phyloP scores from a whole-genome alignment of 1,140 invertebrate species.

The Drosophila ercepeae region DNA sequence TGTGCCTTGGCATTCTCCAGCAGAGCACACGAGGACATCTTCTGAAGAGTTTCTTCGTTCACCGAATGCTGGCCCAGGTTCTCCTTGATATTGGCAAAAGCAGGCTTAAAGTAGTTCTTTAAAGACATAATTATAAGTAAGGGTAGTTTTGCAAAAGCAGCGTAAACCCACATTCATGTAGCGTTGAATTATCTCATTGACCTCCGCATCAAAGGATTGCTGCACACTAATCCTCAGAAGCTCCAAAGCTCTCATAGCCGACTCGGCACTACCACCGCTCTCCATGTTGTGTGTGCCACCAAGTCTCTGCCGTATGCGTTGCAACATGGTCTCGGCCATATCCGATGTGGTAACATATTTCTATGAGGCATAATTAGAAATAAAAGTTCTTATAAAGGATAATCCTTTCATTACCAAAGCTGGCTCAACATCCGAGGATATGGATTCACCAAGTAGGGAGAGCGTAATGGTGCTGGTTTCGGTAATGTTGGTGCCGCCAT shows the following conservation, averaged over 20 bases:
- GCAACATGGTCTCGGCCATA: conserved; percentile 76
- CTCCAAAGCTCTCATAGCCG: conserved; percentile 86
- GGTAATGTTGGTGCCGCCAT: conserved; percentile 9
- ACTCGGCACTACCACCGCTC: conserved; percentile 75
- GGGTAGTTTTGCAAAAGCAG: background rate
- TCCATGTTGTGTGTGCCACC: conserved; percentile 52
- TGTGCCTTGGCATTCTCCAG: conserved; percentile 81
- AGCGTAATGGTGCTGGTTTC: conserved; percentile 21
- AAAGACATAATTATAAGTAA: background rate
- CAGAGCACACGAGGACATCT: conserved; percentile 78
- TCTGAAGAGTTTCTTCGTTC: conserved; percentile 75
- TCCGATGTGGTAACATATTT: conserved; percentile 78
- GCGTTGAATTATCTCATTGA: conserved; percentile 86
- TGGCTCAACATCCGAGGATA: conserved; percentile 33
- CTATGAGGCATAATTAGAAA: conserved; percentile 17
- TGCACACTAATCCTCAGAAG: conserved; percentile 87
- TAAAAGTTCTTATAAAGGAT: background rate
- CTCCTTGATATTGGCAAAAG: conserved; percentile 80
- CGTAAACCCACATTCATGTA: conserved; percentile 85
- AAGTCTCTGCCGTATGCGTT: conserved; percentile 68
- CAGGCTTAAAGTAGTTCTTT: conserved; percentile 79
- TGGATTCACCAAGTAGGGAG: conserved; percentile 35
- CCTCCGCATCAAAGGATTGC: conserved; percentile 87
- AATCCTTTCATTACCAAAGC: conserved; percentile 31
- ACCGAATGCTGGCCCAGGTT: conserved; percentile 77